A percentile compares a stretch with the other conserved stretches of the same genome.
Conservation (phyloP, 2,113 vertebrate species). For the Myrmecobius fasciatus region DNA sequence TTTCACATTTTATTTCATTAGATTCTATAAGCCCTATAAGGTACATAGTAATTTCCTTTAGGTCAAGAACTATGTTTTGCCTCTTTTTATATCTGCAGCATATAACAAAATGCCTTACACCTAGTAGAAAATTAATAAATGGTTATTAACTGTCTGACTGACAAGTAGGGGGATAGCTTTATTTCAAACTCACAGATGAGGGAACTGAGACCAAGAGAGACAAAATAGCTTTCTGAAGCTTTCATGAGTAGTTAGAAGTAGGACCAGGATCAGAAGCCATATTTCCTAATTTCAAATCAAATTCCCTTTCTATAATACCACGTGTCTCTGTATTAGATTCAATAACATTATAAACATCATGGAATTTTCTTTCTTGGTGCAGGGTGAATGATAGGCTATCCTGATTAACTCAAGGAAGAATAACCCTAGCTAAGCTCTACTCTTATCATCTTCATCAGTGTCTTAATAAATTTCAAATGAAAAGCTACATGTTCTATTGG, state of each 20-base stretch:
- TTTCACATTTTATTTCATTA: not conserved
- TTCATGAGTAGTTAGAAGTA: not conserved
- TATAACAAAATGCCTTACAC: not conserved
- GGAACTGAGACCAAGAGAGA: constrained; percentile 2
- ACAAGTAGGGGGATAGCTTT: not conserved
- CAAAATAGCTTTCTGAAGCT: constrained; percentile 17
- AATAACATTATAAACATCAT: not conserved
- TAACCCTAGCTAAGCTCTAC: not conserved
- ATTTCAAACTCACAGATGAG: constrained; percentile 12
- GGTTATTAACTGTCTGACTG: not conserved
- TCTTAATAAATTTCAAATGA: not conserved
- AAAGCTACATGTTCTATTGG: not conserved
- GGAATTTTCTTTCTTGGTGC: not conserved
- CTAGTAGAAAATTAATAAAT: not conserved
- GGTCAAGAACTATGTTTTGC: not conserved
- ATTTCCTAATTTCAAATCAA: not conserved
- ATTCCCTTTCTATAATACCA: not conserved
- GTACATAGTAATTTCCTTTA: not conserved
- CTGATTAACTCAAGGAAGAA: not conserved
- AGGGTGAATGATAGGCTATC: not conserved
- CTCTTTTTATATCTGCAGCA: not conserved
- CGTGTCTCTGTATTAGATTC: not conserved
- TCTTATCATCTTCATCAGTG: not conserved
- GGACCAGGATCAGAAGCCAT: not conserved
- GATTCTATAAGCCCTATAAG: not conserved